Evolutionary conservation across 2,797 vertebrate species (phyloP).

Genomic region (Lagorchestes hirsutus): DNA sequence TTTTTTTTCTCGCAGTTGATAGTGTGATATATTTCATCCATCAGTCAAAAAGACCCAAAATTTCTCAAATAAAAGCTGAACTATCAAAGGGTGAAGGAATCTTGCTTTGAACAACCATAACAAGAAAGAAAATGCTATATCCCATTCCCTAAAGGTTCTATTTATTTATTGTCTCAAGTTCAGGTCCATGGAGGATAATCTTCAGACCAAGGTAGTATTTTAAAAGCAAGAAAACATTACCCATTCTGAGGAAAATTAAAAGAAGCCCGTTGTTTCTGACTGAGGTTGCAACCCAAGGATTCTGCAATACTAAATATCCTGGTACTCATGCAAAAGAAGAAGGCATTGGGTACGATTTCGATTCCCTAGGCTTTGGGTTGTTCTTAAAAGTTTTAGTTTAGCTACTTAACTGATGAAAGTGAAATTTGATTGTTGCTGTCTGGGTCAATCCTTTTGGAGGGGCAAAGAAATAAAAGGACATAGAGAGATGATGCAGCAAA

Average conservation of each 20-base stretch:
- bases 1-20: conserved; percentile 57
- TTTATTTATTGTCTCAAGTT: conserved; percentile 43
- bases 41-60: conserved; percentile 58
- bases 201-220: conserved; percentile 59
- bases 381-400: background rate
- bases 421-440: background rate
- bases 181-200: conserved; percentile 69
- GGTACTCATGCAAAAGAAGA: conserved; percentile 62
- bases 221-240: conserved; percentile 73
- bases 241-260: conserved; percentile 70
- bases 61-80: conserved; percentile 6
- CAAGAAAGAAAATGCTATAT: conserved; percentile 27
- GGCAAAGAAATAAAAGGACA: conserved; percentile 66
- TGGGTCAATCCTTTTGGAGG: background rate
- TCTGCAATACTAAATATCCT: background rate
- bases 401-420: background rate
- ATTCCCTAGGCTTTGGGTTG: background rate
- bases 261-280: conserved; percentile 70
- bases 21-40: conserved; percentile 65
- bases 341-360: conserved; percentile 1
- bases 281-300: background rate
- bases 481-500: conserved; percentile 57
- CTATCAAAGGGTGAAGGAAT: conserved; percentile 64
- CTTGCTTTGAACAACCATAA: conserved; percentile 49
- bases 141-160: conserved; percentile 4